phyloP scores from a whole-genome alignment of 2,797 vertebrate species.

The Eulemur mongoz region DNA sequence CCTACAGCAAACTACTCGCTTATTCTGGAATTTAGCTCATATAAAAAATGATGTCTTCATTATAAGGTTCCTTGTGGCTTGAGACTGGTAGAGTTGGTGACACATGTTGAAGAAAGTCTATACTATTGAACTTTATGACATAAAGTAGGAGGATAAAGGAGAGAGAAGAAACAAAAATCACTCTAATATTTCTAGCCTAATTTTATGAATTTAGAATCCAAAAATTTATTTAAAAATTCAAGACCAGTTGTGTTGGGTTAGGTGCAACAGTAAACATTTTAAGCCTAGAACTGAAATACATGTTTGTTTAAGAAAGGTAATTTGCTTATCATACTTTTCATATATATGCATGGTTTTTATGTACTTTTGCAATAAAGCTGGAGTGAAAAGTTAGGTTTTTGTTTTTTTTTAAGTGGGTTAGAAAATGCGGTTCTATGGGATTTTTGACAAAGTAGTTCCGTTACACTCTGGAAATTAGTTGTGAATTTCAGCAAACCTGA shows the following conservation, averaged over 20 bases:
- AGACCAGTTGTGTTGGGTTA: neutral
- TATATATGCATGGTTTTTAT: neutral
- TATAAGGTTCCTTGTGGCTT: neutral
- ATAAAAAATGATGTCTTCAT: neutral
- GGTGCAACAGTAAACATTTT: neutral
- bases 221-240: neutral
- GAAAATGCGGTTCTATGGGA: neutral
- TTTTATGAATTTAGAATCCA: neutral
- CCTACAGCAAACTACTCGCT: neutral
- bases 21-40: neutral
- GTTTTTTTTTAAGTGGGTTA: neutral
- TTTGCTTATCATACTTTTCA: neutral
- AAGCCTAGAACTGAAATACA: neutral
- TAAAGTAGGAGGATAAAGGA: neutral
- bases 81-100: neutral
- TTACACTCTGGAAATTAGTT: neutral
- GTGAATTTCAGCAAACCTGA: slow-evolving; percentile 15
- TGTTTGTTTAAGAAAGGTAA: neutral
- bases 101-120: neutral
- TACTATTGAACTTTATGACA: neutral
- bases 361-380: neutral
- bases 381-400: neutral
- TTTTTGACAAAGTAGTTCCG: slow-evolving; percentile 14
- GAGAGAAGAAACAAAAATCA: neutral
- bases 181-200: neutral